Conservation (phyloP, 2,888 invertebrate species). For the Galeopsomyia nigrocyanea region DNA sequence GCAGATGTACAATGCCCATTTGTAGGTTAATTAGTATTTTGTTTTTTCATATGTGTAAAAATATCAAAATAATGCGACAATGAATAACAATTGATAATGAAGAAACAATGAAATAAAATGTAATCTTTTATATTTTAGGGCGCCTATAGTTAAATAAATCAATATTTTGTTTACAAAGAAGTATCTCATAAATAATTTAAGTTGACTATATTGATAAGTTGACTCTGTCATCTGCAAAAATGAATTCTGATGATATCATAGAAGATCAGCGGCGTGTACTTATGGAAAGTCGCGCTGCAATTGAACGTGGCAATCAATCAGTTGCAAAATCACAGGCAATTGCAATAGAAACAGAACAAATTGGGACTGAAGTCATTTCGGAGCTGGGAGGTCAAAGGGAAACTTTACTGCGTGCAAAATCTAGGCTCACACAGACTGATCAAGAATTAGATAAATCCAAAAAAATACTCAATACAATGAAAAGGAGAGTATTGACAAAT, state of each 20-base stretch:
- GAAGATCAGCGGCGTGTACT: constrained; percentile 73
- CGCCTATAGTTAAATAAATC: constrained; percentile 1
- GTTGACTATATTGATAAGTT: background rate
- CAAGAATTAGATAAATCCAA: constrained; percentile 77
- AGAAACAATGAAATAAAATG: background rate
- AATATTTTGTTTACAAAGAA: background rate
- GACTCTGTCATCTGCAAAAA: constrained; percentile 47
- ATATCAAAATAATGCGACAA: too few species aligned
- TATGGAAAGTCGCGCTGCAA: constrained; percentile 71
- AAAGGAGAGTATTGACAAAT: constrained; percentile 80
- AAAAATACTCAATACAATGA: constrained; percentile 77
- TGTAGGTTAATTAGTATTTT: too few species aligned
- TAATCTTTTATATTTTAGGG: background rate
- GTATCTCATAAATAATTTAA: background rate
- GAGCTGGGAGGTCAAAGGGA: constrained; percentile 85
- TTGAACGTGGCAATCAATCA: constrained; percentile 76
- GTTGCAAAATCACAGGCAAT: constrained; percentile 79
- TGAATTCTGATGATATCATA: constrained; percentile 71
- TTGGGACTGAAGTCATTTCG: constrained; percentile 82
- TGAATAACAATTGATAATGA: too few species aligned
- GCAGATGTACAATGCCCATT: too few species aligned
- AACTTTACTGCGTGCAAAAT: constrained; percentile 76
- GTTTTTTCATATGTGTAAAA: too few species aligned
- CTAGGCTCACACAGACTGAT: constrained; percentile 80
- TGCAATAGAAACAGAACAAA: constrained; percentile 84